phyloP scores from a whole-genome alignment of 2,888 invertebrate species.

The Cacoxenus indagator region DNA sequence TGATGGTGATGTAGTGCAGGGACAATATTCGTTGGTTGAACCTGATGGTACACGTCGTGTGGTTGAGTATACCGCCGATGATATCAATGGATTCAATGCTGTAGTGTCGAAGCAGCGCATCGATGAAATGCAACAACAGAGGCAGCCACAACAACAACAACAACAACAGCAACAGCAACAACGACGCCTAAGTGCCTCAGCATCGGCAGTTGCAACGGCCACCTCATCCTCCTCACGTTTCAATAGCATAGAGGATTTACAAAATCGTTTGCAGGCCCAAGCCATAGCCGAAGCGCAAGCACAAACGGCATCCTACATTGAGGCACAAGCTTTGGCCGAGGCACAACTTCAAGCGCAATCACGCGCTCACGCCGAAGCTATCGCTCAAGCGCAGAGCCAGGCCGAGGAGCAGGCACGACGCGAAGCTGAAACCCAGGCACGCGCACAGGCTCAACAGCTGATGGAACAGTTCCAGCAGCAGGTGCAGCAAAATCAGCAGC shows the following conservation, averaged over 20 bases:
- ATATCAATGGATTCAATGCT: conserved; percentile 72
- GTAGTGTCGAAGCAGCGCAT: conserved; percentile 70
- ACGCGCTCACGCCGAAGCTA: conserved; percentile 53
- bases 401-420: conserved; percentile 74
- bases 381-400: conserved; percentile 65
- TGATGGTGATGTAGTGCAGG: conserved; percentile 73
- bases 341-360: conserved; percentile 61
- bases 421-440: conserved; percentile 74
- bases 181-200: conserved; percentile 13
- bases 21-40: conserved; percentile 72
- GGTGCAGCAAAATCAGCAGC: conserved; percentile 59
- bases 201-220: conserved; percentile 32
- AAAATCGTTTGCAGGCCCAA: conserved; percentile 62
- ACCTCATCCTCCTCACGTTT: conserved; percentile 53
- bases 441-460: conserved; percentile 63
- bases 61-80: conserved; percentile 72
- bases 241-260: conserved; percentile 62
- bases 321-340: conserved; percentile 50
- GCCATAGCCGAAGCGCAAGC: conserved; percentile 66
- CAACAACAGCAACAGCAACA: background rate
- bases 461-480: conserved; percentile 68
- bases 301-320: conserved; percentile 47
- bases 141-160: background rate
- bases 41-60: conserved; percentile 72
- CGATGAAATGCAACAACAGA: conserved; percentile 49